Evolutionary conservation across 1,140 invertebrate genomes (phyloP).

Genomic region (Scaptomyza hsui): DNA sequence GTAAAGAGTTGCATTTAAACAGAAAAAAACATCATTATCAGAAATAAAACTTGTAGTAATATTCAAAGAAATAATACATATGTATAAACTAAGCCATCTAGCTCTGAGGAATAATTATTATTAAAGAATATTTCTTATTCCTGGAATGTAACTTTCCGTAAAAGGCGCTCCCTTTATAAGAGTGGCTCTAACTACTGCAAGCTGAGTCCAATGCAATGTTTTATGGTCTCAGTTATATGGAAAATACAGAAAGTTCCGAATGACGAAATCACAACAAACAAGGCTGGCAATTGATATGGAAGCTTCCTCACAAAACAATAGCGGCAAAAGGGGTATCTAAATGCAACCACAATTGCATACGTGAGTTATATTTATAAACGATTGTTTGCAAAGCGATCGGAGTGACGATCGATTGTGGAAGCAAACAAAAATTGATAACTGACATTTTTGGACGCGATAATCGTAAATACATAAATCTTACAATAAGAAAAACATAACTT

Average conservation of each 20-base stretch:
- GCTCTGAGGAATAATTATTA: no score
- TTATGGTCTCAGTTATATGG: conserved; percentile 48
- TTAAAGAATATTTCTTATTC: background rate
- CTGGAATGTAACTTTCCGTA: background rate
- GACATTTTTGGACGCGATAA: conserved; percentile 43
- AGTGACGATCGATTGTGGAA: conserved; percentile 48
- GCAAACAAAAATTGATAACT: conserved; percentile 51
- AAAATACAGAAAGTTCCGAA: conserved; percentile 30
- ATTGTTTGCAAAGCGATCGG: conserved; percentile 30
- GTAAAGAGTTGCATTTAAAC: no score
- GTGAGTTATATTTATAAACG: conserved; percentile 4
- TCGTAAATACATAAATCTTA: conserved; percentile 11
- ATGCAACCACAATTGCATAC: conserved; percentile 15
- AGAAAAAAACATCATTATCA: no score
- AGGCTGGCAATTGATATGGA: conserved; percentile 42
- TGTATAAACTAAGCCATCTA: no score
- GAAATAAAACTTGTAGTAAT: no score
- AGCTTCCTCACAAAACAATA: conserved; percentile 12
- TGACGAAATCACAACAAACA: conserved; percentile 42
- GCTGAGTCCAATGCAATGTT: conserved; percentile 2
- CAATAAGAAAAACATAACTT: conserved; percentile 24
- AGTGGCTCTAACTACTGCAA: background rate
- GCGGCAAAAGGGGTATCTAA: conserved; percentile 21
- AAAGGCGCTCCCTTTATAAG: conserved; percentile 50
- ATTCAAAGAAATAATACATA: no score